phyloP scores from a whole-genome alignment of 2,797 vertebrate genomes.

The Cuniculus paca region DNA sequence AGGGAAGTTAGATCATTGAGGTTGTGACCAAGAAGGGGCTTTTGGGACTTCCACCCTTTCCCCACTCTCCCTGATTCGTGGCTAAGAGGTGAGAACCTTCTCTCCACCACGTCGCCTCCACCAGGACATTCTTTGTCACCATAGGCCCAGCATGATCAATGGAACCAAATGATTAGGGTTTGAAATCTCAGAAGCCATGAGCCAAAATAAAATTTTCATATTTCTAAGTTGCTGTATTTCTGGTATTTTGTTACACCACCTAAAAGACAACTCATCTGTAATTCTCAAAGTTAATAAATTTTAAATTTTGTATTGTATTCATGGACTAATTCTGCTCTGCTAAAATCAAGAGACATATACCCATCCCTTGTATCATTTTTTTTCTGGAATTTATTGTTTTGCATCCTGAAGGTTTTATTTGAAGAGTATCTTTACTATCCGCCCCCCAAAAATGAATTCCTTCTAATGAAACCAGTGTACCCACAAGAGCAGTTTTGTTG shows the following conservation, averaged over 20 bases:
- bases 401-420: background rate
- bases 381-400: background rate
- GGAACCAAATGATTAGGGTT: background rate
- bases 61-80: background rate
- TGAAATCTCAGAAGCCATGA: background rate
- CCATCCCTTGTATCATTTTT: background rate
- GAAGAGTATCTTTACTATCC: background rate
- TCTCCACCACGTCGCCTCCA: background rate
- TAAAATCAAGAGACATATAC: background rate
- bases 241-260: background rate
- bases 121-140: background rate
- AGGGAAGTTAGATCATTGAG: background rate
- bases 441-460: too few species aligned
- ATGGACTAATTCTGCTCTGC: background rate
- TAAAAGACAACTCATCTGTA: background rate
- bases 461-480: background rate
- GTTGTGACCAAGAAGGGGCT: too few species aligned
- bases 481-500: background rate
- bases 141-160: background rate
- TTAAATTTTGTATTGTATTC: background rate
- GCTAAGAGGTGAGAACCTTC: background rate
- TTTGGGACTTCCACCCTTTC: background rate
- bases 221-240: background rate
- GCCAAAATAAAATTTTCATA: background rate
- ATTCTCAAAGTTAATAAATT: background rate